Conservation (phyloP, 1,140 invertebrate genomes). For the Cheumatopsyche charites region DNA sequence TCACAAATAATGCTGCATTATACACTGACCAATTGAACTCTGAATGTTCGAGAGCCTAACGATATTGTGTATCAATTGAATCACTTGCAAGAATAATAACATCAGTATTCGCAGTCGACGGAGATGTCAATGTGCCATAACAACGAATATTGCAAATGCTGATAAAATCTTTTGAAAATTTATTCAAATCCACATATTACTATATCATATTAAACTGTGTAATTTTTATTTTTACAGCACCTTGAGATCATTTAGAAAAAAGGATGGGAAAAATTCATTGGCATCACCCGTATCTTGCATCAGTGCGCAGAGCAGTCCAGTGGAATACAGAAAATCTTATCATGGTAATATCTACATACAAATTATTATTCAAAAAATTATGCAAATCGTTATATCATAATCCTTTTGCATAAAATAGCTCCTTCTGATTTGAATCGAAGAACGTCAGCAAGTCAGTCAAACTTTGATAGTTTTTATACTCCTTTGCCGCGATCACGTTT, state of each 20-base stretch:
- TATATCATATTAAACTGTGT: no score
- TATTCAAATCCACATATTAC: no score
- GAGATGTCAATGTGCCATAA: slow-evolving; percentile 4
- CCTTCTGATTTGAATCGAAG: not conserved
- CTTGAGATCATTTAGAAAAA: slow-evolving; percentile 59
- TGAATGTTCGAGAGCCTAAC: not conserved
- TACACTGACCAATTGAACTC: slow-evolving; percentile 36
- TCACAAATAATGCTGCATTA: slow-evolving; percentile 32
- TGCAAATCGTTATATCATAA: not conserved
- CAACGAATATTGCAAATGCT: no score
- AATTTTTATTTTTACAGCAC: slow-evolving; percentile 52
- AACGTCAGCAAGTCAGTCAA: not conserved
- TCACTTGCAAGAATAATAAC: slow-evolving; percentile 28
- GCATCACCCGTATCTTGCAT: slow-evolving; percentile 48
- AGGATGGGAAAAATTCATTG: slow-evolving; percentile 54
- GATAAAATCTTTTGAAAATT: no score
- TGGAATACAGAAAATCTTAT: slow-evolving; percentile 55
- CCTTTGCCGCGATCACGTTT: slow-evolving; percentile 14
- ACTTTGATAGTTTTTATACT: not conserved
- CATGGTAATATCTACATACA: slow-evolving; percentile 56
- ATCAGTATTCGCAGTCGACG: not conserved
- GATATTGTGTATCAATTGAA: slow-evolving; percentile 48
- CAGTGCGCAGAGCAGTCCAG: slow-evolving; percentile 55
- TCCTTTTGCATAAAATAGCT: not conserved
- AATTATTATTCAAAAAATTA: no score